Percentiles rank a stretch among this genome's conserved stretches.
Conservation (phyloP, 1,140 invertebrate genomes). For the Aporrectodea caliginosa region DNA sequence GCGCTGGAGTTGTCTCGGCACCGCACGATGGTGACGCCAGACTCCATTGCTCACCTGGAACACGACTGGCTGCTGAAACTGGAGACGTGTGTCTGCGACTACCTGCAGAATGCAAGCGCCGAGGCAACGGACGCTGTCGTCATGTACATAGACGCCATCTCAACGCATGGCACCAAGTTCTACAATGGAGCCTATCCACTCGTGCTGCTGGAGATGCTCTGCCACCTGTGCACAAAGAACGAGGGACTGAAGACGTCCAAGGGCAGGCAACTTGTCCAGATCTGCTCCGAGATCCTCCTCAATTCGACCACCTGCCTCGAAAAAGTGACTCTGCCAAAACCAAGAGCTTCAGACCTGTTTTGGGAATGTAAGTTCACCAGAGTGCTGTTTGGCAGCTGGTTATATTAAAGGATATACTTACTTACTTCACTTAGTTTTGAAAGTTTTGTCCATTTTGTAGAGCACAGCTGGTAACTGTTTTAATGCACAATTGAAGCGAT, state of each 20-base stretch:
- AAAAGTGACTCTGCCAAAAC: slow-evolving; percentile 20
- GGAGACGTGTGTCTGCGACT: slow-evolving; percentile 14
- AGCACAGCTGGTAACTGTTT: too few species aligned
- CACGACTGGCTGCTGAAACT: slow-evolving; percentile 26
- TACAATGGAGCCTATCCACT: slow-evolving; percentile 22
- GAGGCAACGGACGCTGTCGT: neutral
- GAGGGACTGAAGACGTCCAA: neutral
- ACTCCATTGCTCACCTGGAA: neutral
- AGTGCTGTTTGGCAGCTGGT: too few species aligned
- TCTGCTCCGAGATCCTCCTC: slow-evolving; percentile 16
- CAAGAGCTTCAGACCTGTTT: neutral
- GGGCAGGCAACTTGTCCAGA: slow-evolving; percentile 2
- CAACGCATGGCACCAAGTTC: neutral
- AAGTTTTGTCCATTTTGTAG: too few species aligned
- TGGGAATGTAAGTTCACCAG: neutral
- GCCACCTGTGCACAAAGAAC: neutral
- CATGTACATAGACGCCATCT: slow-evolving; percentile 11
- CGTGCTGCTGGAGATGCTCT: slow-evolving; percentile 21
- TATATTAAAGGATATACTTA: too few species aligned
- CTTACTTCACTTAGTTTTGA: too few species aligned
- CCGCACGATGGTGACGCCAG: slow-evolving; percentile 9
- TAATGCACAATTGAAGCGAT: too few species aligned
- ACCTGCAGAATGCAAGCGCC: slow-evolving; percentile 1
- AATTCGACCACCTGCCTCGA: slow-evolving; percentile 13
- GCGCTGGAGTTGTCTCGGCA: slow-evolving; percentile 13